Evolutionary conservation across 2,113 vertebrate species (phyloP).

Genomic region (Boleophthalmus pectinirostris): DNA sequence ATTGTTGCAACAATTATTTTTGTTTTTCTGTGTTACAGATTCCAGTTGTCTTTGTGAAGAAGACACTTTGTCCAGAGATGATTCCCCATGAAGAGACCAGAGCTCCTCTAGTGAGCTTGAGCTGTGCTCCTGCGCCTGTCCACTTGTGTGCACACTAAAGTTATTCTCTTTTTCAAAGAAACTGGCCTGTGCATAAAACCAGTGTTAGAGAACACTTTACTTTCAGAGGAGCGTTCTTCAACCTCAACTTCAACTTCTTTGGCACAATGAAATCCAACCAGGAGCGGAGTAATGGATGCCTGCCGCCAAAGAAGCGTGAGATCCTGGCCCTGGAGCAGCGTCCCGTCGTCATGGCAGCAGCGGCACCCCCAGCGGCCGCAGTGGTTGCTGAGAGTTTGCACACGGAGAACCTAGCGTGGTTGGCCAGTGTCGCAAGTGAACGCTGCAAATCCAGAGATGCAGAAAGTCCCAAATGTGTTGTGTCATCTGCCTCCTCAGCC

Average conservation of each 20-base stretch:
- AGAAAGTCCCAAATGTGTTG: slow-evolving; percentile 82
- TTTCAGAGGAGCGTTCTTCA: slow-evolving; percentile 21
- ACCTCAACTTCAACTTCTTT: slow-evolving; percentile 25
- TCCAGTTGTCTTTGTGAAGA: slow-evolving; percentile 69
- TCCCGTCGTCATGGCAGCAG: slow-evolving; percentile 76
- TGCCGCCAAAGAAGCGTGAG: slow-evolving; percentile 98
- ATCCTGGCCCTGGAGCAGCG: slow-evolving; percentile 93
- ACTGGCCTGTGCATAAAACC: slow-evolving; percentile 13
- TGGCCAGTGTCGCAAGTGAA: slow-evolving; percentile 81
- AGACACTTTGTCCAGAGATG: slow-evolving; percentile 83
- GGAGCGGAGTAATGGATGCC: slow-evolving; percentile 96
- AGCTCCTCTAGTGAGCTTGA: slow-evolving; percentile 86
- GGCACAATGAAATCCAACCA: slow-evolving; percentile 96
- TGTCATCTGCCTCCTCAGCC: slow-evolving; percentile 47
- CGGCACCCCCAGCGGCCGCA: slow-evolving; percentile 71
- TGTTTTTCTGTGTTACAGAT: slow-evolving; percentile 35
- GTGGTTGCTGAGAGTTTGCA: slow-evolving; percentile 78
- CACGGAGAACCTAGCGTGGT: slow-evolving; percentile 90
- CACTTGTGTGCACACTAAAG: slow-evolving; percentile 76
- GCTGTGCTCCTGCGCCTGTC: slow-evolving; percentile 74
- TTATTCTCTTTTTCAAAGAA: slow-evolving; percentile 19
- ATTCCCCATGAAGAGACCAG: slow-evolving; percentile 96
- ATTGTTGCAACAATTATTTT: slow-evolving; percentile 15
- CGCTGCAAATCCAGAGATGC: slow-evolving; percentile 81
- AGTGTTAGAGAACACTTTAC: slow-evolving; percentile 22